A percentile compares a stretch with the other conserved stretches of the same genome.
Evolutionary conservation across 2,888 invertebrate species (phyloP).

Genomic region (Crioceris asparagi): DNA sequence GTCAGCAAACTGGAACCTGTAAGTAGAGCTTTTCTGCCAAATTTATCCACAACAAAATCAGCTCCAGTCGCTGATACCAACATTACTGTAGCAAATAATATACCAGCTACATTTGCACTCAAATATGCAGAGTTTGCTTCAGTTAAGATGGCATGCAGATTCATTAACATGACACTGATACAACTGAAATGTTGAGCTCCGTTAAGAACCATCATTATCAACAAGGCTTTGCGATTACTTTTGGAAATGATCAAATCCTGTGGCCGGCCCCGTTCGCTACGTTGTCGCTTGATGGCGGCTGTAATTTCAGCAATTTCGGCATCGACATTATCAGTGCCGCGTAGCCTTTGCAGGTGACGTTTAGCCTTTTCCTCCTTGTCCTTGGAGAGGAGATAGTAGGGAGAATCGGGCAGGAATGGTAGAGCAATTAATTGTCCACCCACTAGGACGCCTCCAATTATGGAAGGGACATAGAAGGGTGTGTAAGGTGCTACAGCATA

Average conservation of each 20-base stretch:
- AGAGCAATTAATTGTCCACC: constrained; percentile 31
- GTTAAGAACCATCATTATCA: constrained; percentile 34
- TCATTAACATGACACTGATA: constrained; percentile 36
- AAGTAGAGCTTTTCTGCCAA: constrained; percentile 31
- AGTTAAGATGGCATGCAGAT: constrained; percentile 30
- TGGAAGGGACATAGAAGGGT: constrained; percentile 25
- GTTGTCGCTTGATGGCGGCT: constrained; percentile 31
- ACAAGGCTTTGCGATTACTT: constrained; percentile 33
- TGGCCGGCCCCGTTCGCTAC: constrained; percentile 30
- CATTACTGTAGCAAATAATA: constrained; percentile 32
- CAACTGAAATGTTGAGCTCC: constrained; percentile 35
- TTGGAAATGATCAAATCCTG: constrained; percentile 30
- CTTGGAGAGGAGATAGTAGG: constrained; percentile 33
- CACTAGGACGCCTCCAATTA: constrained; percentile 28
- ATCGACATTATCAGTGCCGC: constrained; percentile 26
- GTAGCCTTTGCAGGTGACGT: constrained; percentile 25
- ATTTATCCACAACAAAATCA: constrained; percentile 30
- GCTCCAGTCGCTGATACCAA: constrained; percentile 29
- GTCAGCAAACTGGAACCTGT: constrained; percentile 29
- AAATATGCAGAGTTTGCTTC: constrained; percentile 29
- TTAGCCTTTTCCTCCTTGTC: constrained; percentile 30
- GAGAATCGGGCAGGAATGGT: constrained; percentile 29
- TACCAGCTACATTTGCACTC: constrained; percentile 25
- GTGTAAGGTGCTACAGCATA: constrained; percentile 32
- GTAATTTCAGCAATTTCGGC: constrained; percentile 32